Evolutionary conservation across 2,797 vertebrate genomes (phyloP).

Genomic region (Poeciliopsis presidionis): DNA sequence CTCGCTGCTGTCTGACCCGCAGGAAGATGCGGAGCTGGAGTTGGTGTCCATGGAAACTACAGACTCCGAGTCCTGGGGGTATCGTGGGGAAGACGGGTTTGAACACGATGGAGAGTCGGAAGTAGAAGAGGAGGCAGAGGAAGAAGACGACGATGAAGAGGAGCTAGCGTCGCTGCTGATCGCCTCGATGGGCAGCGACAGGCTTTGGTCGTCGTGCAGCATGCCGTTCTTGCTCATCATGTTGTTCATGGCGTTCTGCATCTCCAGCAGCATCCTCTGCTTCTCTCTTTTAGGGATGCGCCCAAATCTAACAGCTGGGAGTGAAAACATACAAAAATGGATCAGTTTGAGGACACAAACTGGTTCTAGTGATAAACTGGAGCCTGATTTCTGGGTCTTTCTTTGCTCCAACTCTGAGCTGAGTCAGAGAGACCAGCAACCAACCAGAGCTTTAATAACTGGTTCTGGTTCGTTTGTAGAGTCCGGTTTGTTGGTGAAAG

Average conservation of each 20-base stretch:
- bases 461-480: too few relatives aligned
- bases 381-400: background rate
- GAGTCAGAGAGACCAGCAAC: background rate
- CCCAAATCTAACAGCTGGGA: slow-evolving; percentile 93
- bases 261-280: slow-evolving; percentile 97
- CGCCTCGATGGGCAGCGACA: slow-evolving; percentile 74
- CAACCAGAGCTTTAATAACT: background rate
- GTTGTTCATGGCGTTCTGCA: slow-evolving; percentile 98
- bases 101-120: slow-evolving; percentile 65
- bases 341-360: background rate
- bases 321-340: background rate
- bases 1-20: slow-evolving; percentile 88
- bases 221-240: slow-evolving; percentile 93
- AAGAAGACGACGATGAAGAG: slow-evolving; percentile 65
- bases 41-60: slow-evolving; percentile 81
- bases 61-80: slow-evolving; percentile 73
- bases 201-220: slow-evolving; percentile 73
- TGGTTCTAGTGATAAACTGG: background rate
- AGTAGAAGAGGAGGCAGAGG: slow-evolving; percentile 57
- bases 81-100: slow-evolving; percentile 75
- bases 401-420: background rate
- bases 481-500: too few relatives aligned
- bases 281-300: slow-evolving; percentile 98
- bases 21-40: slow-evolving; percentile 79
- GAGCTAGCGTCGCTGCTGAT: slow-evolving; percentile 76